Percentiles rank a stretch among this genome's conserved stretches.
Conservation (phyloP, 1,140 invertebrate species). For the Daktulosphaira vitifoliae region DNA sequence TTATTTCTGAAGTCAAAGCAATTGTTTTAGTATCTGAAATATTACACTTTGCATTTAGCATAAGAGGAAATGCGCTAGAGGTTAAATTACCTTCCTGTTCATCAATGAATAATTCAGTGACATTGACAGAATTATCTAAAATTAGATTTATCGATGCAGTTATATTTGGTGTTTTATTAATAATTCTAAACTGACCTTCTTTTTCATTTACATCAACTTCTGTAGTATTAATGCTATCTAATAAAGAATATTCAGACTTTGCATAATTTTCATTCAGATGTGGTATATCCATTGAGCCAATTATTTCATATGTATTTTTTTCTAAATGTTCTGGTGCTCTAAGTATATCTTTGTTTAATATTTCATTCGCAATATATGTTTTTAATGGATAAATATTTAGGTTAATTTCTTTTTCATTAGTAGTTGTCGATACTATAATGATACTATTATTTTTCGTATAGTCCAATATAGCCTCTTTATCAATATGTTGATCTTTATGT, state of each 20-base stretch:
- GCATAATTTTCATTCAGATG: not conserved
- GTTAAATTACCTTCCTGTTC: not conserved
- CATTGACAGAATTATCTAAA: not conserved
- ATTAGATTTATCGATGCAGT: not conserved
- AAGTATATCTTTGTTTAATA: not conserved
- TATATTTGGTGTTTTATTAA: not conserved
- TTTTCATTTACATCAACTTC: not conserved
- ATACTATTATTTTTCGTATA: conserved; percentile 1
- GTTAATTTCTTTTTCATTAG: conserved; percentile 11
- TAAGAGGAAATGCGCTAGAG: not conserved
- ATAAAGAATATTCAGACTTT: not conserved
- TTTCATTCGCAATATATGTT: not conserved
- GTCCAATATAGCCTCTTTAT: not conserved
- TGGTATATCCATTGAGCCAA: not conserved
- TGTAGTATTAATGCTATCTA: conserved; percentile 4
- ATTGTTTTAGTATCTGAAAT: not conserved
- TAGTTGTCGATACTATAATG: not conserved
- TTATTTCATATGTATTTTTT: not conserved
- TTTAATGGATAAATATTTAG: not conserved
- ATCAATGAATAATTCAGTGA: conserved; percentile 1
- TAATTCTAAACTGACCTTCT: not conserved
- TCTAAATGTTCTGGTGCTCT: conserved; percentile 10
- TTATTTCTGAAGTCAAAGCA: not conserved
- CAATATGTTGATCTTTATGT: not conserved
- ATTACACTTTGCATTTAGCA: not conserved